These are phyloP conservation scores for Sprattus sprattus DNA, from an alignment of 2,113 vertebrate genomes.

Conservation along the genomic window DNA sequence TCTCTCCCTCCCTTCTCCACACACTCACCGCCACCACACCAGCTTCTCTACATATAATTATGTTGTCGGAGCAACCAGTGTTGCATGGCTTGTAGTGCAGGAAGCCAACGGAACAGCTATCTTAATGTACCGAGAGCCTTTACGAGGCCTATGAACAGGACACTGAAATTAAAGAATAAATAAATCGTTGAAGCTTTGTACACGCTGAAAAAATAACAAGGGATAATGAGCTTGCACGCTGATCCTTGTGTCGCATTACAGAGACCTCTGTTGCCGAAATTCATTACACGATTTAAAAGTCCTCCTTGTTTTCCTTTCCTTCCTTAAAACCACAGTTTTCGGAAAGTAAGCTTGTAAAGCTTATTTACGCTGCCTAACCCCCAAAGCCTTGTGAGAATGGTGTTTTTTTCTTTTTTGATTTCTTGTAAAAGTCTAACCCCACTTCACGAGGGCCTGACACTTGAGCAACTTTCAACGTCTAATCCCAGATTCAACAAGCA, in stretches of 20 bases:
- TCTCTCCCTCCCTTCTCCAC: conserved; percentile 38
- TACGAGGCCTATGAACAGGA: neutral
- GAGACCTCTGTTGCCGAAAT: neutral
- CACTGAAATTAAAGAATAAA: neutral
- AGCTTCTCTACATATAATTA: conserved; percentile 73
- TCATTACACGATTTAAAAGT: neutral
- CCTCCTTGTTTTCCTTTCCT: conserved; percentile 42
- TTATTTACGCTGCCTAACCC: conserved; percentile 57
- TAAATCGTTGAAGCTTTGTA: neutral
- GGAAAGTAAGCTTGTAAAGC: conserved; percentile 59
- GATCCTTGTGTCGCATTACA: neutral
- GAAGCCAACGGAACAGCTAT: conserved; percentile 29
- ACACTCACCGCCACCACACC: neutral
- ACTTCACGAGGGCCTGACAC: conserved; percentile 56
- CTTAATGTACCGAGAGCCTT: neutral
- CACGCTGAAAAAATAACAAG: neutral
- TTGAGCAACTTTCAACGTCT: conserved; percentile 57
- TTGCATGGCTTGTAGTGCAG: conserved; percentile 53
- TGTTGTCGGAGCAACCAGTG: conserved; percentile 68
- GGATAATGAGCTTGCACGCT: conserved; percentile 5
- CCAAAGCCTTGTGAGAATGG: conserved; percentile 42
- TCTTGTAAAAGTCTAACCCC: conserved; percentile 27
- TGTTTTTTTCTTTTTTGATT: conserved; percentile 35
- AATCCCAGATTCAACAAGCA: conserved; percentile 70
- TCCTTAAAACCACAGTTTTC: conserved; percentile 46